Percentiles rank a stretch among this genome's conserved stretches.
Evolutionary conservation across 2,797 vertebrate species (phyloP).

Genomic region (Avahi laniger): DNA sequence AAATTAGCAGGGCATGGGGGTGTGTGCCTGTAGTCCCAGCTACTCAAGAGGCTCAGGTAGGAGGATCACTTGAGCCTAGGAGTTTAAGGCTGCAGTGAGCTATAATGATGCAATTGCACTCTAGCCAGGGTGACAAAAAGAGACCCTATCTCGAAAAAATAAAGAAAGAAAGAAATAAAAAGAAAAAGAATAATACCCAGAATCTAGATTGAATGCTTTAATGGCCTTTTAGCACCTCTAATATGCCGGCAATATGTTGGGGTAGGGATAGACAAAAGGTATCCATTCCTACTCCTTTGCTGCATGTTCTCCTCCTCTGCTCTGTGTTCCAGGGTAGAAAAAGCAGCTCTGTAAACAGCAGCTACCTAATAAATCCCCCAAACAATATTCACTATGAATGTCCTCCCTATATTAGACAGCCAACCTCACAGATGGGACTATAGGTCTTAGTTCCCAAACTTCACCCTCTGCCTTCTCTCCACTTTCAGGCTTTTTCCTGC

Average conservation of each 20-base stretch:
- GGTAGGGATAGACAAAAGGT: background rate
- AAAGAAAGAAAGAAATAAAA: background rate
- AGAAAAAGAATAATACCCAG: background rate
- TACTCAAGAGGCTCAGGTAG: background rate
- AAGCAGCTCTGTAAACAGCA: constrained; percentile 54
- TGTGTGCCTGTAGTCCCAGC: background rate
- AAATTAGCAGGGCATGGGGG: background rate
- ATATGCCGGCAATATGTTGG: background rate
- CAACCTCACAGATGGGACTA: constrained; percentile 55
- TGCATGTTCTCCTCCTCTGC: background rate
- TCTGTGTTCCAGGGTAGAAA: constrained; percentile 70
- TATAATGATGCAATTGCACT: background rate
- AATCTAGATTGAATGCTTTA: background rate
- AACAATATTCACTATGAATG: constrained; percentile 65
- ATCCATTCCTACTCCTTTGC: background rate
- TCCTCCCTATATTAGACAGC: constrained; percentile 64
- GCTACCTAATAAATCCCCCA: background rate
- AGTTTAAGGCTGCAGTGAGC: background rate
- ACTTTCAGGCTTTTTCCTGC: background rate
- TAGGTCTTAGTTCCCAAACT: constrained; percentile 14
- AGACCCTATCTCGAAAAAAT: background rate
- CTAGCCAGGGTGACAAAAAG: rapidly evolving
- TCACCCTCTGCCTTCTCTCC: background rate
- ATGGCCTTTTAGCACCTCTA: background rate
- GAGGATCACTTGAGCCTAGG: background rate